Percentiles rank a stretch among this genome's conserved stretches.
Conservation (phyloP, 2,113 vertebrate species). For the Grantiella picta region DNA sequence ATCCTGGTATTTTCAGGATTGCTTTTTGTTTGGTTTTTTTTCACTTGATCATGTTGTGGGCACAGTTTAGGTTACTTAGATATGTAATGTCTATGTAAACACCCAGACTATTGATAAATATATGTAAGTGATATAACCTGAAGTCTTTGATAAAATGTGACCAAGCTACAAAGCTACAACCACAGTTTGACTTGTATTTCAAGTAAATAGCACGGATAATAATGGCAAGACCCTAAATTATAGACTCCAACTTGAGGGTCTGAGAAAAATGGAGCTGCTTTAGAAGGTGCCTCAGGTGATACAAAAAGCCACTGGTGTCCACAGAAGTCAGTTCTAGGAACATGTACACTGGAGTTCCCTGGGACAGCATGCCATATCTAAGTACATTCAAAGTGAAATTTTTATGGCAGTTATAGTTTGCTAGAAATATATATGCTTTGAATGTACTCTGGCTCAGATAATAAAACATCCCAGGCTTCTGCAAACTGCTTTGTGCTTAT, state of each 20-base stretch:
- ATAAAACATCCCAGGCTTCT: background rate
- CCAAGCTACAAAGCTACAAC: accelerated
- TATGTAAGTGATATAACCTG: background rate
- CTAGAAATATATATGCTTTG: background rate
- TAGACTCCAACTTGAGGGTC: background rate
- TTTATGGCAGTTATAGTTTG: background rate
- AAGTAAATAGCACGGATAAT: background rate
- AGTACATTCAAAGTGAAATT: background rate
- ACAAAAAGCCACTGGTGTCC: background rate
- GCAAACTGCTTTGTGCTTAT: background rate
- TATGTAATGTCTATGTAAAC: background rate
- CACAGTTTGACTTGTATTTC: background rate
- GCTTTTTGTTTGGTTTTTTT: background rate
- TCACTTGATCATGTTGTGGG: background rate
- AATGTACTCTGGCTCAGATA: background rate
- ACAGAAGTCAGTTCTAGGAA: background rate
- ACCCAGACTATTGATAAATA: background rate
- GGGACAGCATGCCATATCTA: background rate
- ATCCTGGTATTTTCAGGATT: background rate
- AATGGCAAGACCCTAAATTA: background rate
- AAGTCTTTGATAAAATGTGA: background rate
- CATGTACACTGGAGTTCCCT: background rate
- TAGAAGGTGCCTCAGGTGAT: background rate
- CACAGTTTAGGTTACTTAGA: background rate
- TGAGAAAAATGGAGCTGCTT: background rate